Evolutionary conservation across 2,888 invertebrate genomes (phyloP), one percentile per base, ranked within the genome.

Genomic region (Lithophane ornitopus): DNA sequence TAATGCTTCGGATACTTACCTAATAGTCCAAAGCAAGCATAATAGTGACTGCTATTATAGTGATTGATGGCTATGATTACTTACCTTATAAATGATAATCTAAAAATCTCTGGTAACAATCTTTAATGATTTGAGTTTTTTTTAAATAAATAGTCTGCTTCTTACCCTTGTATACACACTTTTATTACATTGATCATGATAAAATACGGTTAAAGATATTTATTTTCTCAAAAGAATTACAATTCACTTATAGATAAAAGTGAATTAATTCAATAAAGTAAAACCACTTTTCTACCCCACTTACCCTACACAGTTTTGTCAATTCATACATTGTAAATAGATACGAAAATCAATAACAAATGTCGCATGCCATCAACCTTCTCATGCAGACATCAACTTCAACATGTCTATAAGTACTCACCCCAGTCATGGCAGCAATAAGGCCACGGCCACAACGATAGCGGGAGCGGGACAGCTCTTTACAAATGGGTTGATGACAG

Each of bases 341-440:
- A 63, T 46, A 68, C 22, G 54, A 58, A 82, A 82, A 83, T 76
- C 81, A 49, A 76, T 84, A 76, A 44, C n/a, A 61, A 56, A 66
- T 56, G 66, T 74, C 69, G 74, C 66, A 61, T 68, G 41, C 56
- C 49, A 54, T 68, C 66, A 69, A 80, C 52, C 19, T 44, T 49
- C n/a, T 34, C 59, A 76, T 76, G 56, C 68, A 84, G 81, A 76
- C 81, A 69, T 69, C 59, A 16, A 66, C 63, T 63, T 44, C 19
- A 58, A 70, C 54, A 82, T 63, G 41, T 68, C 34, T 83, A 34
- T 69, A 74, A 49, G 28, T 65, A 59, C 22, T 46, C 16, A 66
- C 59, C 44, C 44, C 59, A 54, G 34, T 44, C n/a, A 61, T 71
- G 56, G 52, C 41, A 41, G 14, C 68, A n/a, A 76, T 69, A 56